phyloP scores from a whole-genome alignment of 2,113 vertebrate species.

The Lepus americanus region DNA sequence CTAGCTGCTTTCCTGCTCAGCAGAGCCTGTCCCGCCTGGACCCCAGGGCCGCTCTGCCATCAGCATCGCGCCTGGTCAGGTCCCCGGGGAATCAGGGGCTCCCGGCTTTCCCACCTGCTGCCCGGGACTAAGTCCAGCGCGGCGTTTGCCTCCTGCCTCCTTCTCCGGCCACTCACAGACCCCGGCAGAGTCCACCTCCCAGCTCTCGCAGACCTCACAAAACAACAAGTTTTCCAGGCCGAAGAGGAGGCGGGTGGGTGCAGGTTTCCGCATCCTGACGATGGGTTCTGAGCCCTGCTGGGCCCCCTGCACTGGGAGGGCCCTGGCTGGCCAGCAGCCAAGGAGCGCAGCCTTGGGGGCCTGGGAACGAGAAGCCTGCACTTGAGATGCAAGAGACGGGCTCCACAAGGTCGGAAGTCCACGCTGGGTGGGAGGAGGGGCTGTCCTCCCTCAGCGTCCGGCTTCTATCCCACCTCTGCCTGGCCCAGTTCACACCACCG shows the following conservation, averaged over 20 bases:
- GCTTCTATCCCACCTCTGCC: neutral
- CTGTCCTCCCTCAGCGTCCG: neutral
- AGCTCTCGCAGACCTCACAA: neutral
- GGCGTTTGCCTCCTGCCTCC: neutral
- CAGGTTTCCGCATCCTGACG: rapidly evolving
- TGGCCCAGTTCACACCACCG: neutral
- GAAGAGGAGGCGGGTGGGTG: neutral
- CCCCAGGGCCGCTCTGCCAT: neutral
- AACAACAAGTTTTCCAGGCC: neutral
- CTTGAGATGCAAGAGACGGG: neutral
- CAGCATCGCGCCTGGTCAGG: rapidly evolving
- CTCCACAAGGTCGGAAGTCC: neutral
- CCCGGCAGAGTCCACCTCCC: neutral
- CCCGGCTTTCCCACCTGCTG: neutral
- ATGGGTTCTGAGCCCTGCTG: neutral
- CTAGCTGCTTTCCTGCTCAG: too few species aligned
- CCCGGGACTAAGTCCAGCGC: neutral
- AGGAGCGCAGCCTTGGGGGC: neutral
- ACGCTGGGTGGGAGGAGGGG: rapidly evolving
- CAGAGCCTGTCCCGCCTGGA: too few species aligned
- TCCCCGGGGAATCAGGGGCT: neutral
- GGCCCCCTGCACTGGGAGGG: neutral
- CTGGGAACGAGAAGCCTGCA: neutral
- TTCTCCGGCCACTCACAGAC: neutral
- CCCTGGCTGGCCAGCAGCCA: neutral